phyloP scores from a whole-genome alignment of 2,113 vertebrate genomes.

The Chloroceryle aenea region DNA sequence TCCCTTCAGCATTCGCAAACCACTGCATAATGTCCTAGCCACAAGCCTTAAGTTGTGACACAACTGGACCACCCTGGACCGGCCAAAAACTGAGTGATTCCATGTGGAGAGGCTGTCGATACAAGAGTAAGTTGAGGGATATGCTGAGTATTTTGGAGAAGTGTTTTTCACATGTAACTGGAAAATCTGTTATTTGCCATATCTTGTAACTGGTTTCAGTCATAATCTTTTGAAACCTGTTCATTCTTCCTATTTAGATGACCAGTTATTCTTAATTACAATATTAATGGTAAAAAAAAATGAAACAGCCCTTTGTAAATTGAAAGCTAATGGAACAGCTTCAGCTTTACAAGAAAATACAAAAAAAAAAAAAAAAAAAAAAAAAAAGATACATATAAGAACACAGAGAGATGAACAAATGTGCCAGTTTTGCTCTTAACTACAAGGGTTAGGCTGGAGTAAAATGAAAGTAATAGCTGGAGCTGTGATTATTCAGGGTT shows the following conservation, averaged over 20 bases:
- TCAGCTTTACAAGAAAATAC: background rate
- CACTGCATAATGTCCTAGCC: background rate
- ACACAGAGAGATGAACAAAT: background rate
- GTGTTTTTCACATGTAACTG: background rate
- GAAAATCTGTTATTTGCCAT: background rate
- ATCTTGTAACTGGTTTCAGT: background rate
- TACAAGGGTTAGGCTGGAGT: background rate
- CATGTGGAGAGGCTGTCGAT: background rate
- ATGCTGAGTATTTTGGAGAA: background rate
- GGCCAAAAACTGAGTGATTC: background rate
- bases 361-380: background rate
- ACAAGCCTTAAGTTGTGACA: background rate
- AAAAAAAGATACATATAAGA: background rate
- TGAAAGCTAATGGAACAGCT: background rate
- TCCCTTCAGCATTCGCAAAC: background rate
- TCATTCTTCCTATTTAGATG: background rate
- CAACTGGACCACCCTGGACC: background rate
- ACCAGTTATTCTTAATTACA: background rate
- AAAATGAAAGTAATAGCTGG: background rate
- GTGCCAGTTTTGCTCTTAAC: background rate
- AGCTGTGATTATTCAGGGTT: background rate
- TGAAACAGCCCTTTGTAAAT: background rate
- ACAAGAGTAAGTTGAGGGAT: background rate
- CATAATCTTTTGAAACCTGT: background rate
- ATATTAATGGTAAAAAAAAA: background rate